Evolutionary conservation across 2,888 invertebrate species (phyloP).

Genomic region (Trypoxylon attenuatum): DNA sequence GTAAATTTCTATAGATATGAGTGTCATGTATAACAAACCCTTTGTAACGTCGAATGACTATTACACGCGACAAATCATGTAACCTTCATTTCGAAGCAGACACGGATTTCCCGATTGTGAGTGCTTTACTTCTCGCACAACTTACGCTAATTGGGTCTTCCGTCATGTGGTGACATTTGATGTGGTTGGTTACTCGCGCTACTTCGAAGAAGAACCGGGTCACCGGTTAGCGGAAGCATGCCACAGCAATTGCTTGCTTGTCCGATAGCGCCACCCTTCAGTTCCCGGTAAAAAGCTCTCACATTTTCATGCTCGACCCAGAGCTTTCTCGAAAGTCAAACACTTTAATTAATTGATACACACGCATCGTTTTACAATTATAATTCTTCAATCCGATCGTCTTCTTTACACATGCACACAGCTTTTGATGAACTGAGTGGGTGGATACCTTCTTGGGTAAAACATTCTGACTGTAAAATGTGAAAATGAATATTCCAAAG

Average conservation of each 20-base stretch:
- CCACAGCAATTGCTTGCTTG: background rate
- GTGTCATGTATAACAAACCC: no score
- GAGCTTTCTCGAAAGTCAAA: background rate
- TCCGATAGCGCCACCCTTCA: background rate
- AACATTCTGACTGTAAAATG: no score
- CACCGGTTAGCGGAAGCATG: background rate
- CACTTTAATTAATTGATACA: constrained; percentile 22
- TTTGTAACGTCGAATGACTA: constrained; percentile 28
- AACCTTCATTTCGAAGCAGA: constrained; percentile 38
- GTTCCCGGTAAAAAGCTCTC: background rate
- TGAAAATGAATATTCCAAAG: no score
- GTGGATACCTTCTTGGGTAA: no score
- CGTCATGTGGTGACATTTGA: constrained; percentile 30
- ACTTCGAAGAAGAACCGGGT: constrained; percentile 2
- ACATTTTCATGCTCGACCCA: background rate
- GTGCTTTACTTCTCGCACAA: background rate
- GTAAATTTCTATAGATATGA: no score
- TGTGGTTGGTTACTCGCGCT: constrained; percentile 23
- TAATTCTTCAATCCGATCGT: no score
- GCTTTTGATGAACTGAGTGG: no score
- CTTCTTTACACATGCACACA: no score
- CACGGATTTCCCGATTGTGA: constrained; percentile 15
- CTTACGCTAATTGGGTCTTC: constrained; percentile 33
- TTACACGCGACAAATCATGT: constrained; percentile 34
- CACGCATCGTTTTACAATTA: no score